Percentiles rank a stretch among this genome's conserved stretches.
phyloP scores from a whole-genome alignment of 2,113 vertebrate genomes.

The Pterocles burchelli region DNA sequence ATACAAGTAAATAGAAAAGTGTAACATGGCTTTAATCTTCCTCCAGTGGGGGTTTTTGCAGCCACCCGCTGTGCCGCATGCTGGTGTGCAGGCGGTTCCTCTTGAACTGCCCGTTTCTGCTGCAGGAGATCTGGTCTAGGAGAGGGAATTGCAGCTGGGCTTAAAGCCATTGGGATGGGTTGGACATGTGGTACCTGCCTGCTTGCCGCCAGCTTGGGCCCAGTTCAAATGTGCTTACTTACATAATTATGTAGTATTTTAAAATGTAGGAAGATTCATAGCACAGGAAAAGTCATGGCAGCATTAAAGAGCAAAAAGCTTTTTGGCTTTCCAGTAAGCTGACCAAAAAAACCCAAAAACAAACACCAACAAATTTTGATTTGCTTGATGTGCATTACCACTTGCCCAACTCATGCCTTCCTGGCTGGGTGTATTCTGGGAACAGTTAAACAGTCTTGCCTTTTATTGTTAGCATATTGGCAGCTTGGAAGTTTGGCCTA shows the following conservation, averaged over 20 bases:
- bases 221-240: not conserved
- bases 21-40: rapidly evolving
- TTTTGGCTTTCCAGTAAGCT: not conserved
- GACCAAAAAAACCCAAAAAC: not conserved
- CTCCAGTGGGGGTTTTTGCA: not conserved
- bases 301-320: not conserved
- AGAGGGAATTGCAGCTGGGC: rapidly evolving
- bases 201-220: not conserved
- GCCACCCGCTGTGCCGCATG: not conserved
- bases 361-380: not conserved
- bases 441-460: not conserved
- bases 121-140: not conserved
- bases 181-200: not conserved
- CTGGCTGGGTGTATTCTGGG: not conserved
- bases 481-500: not conserved
- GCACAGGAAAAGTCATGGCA: not conserved
- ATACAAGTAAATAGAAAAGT: rapidly evolving
- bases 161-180: rapidly evolving
- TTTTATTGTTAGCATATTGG: not conserved
- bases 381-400: not conserved
- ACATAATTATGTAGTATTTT: not conserved
- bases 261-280: not conserved
- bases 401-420: not conserved
- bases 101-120: not conserved
- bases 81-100: not conserved